These are phyloP conservation scores for Scaptomyza pallida DNA, from an alignment of 1,140 invertebrate species.

Conservation along the genomic window DNA sequence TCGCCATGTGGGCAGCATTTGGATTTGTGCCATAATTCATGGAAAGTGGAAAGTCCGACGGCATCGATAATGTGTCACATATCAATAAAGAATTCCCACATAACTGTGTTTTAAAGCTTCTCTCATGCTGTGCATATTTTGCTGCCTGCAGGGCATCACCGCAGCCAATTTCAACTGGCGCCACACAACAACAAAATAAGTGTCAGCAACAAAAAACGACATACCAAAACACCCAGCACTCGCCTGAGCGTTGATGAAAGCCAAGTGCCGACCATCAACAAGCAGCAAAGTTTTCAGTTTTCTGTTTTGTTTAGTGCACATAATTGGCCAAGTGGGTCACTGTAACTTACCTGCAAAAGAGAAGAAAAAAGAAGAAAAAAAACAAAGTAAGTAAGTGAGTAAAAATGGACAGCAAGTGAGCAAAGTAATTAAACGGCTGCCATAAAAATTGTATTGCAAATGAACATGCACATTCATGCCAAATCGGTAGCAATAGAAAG, in stretches of 20 bases:
- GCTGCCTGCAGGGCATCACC: conserved; percentile 40
- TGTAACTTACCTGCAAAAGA: conserved; percentile 68
- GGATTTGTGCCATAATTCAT: conserved; percentile 61
- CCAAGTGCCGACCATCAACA: conserved; percentile 39
- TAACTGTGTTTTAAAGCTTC: conserved; percentile 5
- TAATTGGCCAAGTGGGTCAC: conserved; percentile 72
- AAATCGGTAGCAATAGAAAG: conserved; percentile 22
- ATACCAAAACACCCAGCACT: conserved; percentile 37
- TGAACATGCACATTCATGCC: conserved; percentile 36
- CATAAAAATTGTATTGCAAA: conserved; percentile 67
- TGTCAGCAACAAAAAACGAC: conserved; percentile 21
- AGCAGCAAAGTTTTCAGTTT: neutral
- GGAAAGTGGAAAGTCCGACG: conserved; percentile 58
- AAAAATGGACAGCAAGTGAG: conserved; percentile 16
- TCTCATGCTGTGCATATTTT: conserved; percentile 27
- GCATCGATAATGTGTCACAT: conserved; percentile 72
- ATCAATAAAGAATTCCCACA: conserved; percentile 77
- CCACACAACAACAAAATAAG: conserved; percentile 40
- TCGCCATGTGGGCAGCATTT: conserved; percentile 51
- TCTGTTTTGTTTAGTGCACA: conserved; percentile 36
- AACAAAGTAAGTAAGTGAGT: conserved; percentile 15
- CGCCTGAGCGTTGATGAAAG: conserved; percentile 47
- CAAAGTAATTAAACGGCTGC: conserved; percentile 63
- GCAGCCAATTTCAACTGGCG: conserved; percentile 24
- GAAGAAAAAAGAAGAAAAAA: conserved; percentile 40